phyloP scores from a whole-genome alignment of 2,113 vertebrate genomes.

The Eptesicus fuscus region DNA sequence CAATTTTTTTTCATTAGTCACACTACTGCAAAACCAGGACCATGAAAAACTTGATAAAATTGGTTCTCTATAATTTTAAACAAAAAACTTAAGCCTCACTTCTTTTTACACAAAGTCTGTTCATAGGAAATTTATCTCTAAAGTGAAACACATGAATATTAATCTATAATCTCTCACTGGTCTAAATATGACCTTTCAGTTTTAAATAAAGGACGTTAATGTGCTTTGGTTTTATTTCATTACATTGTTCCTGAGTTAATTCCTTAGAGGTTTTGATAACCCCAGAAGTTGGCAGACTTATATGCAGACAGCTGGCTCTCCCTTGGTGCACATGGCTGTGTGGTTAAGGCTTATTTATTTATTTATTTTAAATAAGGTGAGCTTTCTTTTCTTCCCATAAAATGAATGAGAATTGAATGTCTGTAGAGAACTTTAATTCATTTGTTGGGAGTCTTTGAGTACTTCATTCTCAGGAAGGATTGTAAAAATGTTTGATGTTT shows the following conservation, averaged over 20 bases:
- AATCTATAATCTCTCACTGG: not conserved
- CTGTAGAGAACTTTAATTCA: not conserved
- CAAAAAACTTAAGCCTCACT: not conserved
- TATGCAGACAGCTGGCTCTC: not conserved
- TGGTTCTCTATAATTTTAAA: not conserved
- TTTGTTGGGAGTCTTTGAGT: not conserved
- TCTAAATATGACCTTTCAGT: slow-evolving; percentile 42
- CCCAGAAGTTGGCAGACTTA: not conserved
- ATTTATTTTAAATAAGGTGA: not conserved
- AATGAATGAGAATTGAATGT: not conserved
- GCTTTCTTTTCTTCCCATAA: slow-evolving; percentile 12
- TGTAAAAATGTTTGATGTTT: slow-evolving; percentile 15
- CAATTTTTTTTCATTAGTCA: not conserved
- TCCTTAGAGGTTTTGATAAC: not conserved
- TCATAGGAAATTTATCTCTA: slow-evolving; percentile 12
- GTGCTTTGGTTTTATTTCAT: slow-evolving; percentile 52
- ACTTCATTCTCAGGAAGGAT: slow-evolving; percentile 14
- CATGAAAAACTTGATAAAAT: not conserved
- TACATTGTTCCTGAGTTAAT: not conserved
- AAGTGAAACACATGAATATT: slow-evolving; percentile 18
- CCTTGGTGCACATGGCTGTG: not conserved
- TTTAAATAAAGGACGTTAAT: slow-evolving; percentile 43
- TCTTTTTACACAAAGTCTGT: not conserved
- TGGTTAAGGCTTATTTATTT: not conserved
- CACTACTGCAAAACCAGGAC: not conserved